Conservation (phyloP, 2,888 invertebrate species). For the Malthinus flaveolus region DNA sequence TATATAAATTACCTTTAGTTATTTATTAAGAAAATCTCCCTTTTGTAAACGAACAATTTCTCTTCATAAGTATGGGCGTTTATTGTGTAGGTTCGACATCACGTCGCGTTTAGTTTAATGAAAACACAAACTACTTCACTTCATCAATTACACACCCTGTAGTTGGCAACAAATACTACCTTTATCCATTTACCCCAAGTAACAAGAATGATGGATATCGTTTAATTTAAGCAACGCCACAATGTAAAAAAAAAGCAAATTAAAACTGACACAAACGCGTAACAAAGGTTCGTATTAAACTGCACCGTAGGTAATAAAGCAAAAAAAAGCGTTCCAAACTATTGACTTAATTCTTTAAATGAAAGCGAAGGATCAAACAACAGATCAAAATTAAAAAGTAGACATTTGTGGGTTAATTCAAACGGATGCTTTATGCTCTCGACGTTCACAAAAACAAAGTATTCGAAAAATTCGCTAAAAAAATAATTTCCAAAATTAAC, state of each 20-base stretch:
- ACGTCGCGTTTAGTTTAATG: constrained; percentile 21
- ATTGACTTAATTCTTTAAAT: constrained; percentile 10
- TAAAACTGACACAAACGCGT: neutral
- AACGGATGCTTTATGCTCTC: neutral
- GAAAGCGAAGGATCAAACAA: constrained; percentile 2
- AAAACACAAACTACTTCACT: constrained; percentile 10
- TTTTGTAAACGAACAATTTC: no score
- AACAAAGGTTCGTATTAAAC: constrained; percentile 3
- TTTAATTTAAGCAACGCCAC: neutral
- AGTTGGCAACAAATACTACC: neutral
- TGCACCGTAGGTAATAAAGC: constrained; percentile 2
- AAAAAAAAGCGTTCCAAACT: constrained; percentile 3
- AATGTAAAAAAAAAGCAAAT: neutral
- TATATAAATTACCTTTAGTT: no score
- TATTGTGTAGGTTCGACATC: constrained; percentile 20
- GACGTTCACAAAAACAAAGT: neutral
- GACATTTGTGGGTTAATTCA: neutral
- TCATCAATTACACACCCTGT: neutral
- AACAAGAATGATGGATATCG: neutral
- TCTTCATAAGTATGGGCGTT: constrained; percentile 1
- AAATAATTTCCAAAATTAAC: no score
- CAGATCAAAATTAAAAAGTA: constrained; percentile 10
- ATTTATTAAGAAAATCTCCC: neutral
- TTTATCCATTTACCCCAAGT: neutral
- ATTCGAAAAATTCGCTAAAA: no score